Base-by-base conservation (phyloP, 1,140 invertebrate genomes). In the Penaeus japonicus region DNA sequence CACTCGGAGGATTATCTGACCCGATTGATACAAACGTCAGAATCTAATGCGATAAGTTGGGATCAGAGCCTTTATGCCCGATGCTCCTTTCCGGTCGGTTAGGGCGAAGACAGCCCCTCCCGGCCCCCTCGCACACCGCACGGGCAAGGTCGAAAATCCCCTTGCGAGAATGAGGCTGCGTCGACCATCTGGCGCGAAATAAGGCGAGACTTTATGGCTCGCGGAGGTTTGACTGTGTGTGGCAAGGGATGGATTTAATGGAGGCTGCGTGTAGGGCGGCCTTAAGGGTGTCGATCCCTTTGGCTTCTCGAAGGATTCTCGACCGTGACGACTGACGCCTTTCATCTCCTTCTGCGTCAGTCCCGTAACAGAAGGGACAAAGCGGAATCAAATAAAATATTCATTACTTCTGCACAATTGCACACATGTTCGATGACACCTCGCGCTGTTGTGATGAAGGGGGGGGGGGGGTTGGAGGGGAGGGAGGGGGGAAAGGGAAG, bases 31-130 rank as follows among this genome's bases (percentile, higher is more conserved):
- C 65, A 73, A 73, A 32, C 32, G 65, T 73, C 65, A 73, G 24
- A 73, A 73, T 73, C 65, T 73, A 73, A 73, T 73, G 65, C 65
- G 65, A 73, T 73, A 73, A 73, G 65, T 73, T 73, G 32, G 65
- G 65, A 73, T 73, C 32, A 73, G 65, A 27, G 32, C 65, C 65
- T 32, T 73, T 73, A 73, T 73, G 32, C 24, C 65, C 32, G 65
- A 73, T 73, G 65, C 65, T 73, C 24, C 65, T 27, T 10, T 47
- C 39, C 39, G 39, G 39, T 47, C n/a, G 65, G 32, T 32, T 27
- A 32, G 65, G 7, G 24, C 15, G 65, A 73, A 30, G 62, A 30
- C n/a, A 12, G 62, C 65, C 24, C 65, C n/a, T 24, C n/a, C 24
- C 39, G 39, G 5, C 39, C 39, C 39, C 39, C 39, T 10, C 2